Base-by-base conservation (phyloP, 2,797 vertebrate species). In the Cyclopterus lumpus region DNA sequence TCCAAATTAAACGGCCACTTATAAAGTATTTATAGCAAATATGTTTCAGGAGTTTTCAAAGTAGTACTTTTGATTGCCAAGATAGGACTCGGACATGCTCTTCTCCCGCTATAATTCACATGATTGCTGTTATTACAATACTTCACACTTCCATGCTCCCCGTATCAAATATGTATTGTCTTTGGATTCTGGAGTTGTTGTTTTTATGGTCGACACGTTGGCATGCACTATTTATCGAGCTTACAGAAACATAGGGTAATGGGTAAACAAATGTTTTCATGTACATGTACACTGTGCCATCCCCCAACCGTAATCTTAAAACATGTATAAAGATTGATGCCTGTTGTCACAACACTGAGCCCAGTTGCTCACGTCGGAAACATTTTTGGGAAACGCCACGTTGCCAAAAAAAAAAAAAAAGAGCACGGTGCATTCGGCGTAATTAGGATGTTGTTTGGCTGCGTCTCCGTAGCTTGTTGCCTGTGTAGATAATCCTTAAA, bases 401-500 rank as follows among this genome's bases (percentile, higher is more conserved):
- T 22, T 79, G 59, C 75, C n/a, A n/a, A 70, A 40, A 4, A 2
- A n/a, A n/a, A n/a, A n/a, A 6, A 36, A 40, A 40, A 64, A 40
- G 69, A 81, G 73, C 73, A 48, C 69, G 54, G 77, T 44, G 73
- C 79, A 53, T 79, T 80, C 58, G n/a, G 58, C 54, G 54, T 90
- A 89, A 91, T 91, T 89, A 87, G 86, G 81, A 72, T 87, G 88
- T 83, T 77, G 82, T 86, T 89, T 89, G 87, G 81, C 82, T 69
- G 75, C 26, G 85, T 89, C 73, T 85, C 76, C 78, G 67, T 80
- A 86, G 88, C 80, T 63, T 60, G 79, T 85, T 71, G 70, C 84
- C 80, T 78, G 63, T 81, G 77, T 75, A 88, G 88, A 86, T 90
- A 92, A 92, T 90, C 90, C 88, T 75, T 80, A 86, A 86, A 89